Evolutionary conservation across 2,113 vertebrate species (phyloP).

Genomic region (Myrmecobius fasciatus): DNA sequence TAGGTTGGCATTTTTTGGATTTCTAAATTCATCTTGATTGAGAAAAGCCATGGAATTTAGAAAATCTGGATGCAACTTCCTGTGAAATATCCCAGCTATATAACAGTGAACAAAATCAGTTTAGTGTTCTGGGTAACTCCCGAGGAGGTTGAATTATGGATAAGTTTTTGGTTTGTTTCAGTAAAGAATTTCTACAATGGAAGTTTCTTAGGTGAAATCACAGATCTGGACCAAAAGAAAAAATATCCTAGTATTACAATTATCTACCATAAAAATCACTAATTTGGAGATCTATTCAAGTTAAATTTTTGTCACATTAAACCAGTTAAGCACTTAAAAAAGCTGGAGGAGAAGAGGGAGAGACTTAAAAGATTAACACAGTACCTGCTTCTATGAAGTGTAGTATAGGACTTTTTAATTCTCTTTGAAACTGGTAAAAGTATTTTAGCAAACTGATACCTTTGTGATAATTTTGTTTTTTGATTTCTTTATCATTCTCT

Average conservation of each 20-base stretch:
- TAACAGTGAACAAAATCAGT: neutral
- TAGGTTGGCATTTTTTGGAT: neutral
- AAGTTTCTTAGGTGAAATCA: neutral
- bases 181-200: neutral
- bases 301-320: neutral
- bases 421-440: neutral
- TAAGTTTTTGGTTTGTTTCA: neutral
- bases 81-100: neutral
- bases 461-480: neutral
- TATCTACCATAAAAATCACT: neutral
- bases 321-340: neutral
- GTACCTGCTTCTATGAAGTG: neutral
- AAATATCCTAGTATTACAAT: neutral
- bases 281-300: neutral
- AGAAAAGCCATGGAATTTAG: neutral
- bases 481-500: neutral
- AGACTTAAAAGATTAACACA: no score
- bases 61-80: neutral
- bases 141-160: neutral
- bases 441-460: no score
- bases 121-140: neutral
- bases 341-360: no score
- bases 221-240: neutral
- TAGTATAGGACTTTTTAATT: neutral
- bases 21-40: neutral